Evolutionary conservation across 1,140 invertebrate genomes (phyloP).

Genomic region (Caenorhabditis inopinata): DNA sequence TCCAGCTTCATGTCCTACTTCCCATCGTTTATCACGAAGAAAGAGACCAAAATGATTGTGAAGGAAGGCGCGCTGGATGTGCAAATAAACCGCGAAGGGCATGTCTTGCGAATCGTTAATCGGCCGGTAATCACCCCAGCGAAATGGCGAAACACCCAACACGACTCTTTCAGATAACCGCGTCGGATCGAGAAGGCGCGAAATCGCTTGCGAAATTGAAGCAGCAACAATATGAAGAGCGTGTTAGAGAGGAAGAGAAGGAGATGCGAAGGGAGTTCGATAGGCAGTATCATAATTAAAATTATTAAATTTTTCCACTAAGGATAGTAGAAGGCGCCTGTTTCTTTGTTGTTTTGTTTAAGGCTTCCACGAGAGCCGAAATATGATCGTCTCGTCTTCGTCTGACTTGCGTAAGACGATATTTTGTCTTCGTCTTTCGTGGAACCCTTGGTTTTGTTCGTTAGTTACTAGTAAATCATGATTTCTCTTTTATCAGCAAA

Average conservation of each 20-base stretch:
- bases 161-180: conserved; percentile 43
- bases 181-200: conserved; percentile 44
- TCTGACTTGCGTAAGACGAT: no score
- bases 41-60: conserved; percentile 42
- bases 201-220: conserved; percentile 43
- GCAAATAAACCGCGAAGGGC: conserved; percentile 33
- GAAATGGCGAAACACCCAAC: not conserved
- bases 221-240: conserved; percentile 24
- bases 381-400: no score
- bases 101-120: conserved; percentile 45
- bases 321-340: not conserved
- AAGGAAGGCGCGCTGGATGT: conserved; percentile 48
- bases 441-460: no score
- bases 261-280: conserved; percentile 12
- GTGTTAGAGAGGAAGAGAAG: not conserved
- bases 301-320: not conserved
- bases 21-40: conserved; percentile 44
- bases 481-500: no score
- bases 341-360: not conserved
- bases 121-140: conserved; percentile 14
- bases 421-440: no score
- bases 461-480: no score
- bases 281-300: conserved; percentile 9
- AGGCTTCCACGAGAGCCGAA: no score
- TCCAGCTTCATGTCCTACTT: conserved; percentile 43